Base-by-base conservation (phyloP, 2,888 invertebrate genomes). In the Orthosia incerta region DNA sequence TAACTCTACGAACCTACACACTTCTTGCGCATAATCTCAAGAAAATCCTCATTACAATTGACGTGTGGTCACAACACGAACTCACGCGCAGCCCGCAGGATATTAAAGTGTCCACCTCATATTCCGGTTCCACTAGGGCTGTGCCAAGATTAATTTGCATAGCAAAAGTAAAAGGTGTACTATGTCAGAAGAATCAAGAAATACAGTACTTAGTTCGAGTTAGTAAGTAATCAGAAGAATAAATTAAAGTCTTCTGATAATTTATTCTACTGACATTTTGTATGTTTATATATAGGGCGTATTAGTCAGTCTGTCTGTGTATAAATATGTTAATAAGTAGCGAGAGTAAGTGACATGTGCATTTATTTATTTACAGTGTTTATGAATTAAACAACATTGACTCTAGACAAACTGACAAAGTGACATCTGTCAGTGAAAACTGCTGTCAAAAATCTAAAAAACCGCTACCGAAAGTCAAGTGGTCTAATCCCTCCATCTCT, bases 1-100 rank as follows among this genome's bases (percentile, higher is more conserved):
- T 39, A 31, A 23, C 13, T 12, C 26, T n/a, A 57, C 20, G 7
- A 53, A 5, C 12, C 31, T 48, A 56, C 39, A 39, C 39, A 39
- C 50, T 20, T 3, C 12, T n/a, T 50, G 46, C 50, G 39, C n/a
- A 26, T 82, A 79, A 82, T 79, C 79, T n/a, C 60, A 45, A 72
- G 78, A 82, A 80, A 83, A 86, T 89, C 88, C 87, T 79, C 70
- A 76, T 80, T 73, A 50, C 46, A 66, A 55, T 23, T 80, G 89
- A 87, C 89, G 87, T 76, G 86, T 91, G 92, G 94, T 93, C 94
- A 94, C 92, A 90, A 90, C 90, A 91, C 80, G 16, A 45, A 86
- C 87, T 86, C 83, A 74, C 74, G 81, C 87, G 85, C 86, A 87
- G 85, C 74, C 80, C 87, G 85, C 86, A 87, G 85, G 85, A 87